A percentile compares a stretch with the other conserved stretches of the same genome.
phyloP scores from a whole-genome alignment of 1,140 invertebrate species.

The Meloidogyne floridensis region DNA sequence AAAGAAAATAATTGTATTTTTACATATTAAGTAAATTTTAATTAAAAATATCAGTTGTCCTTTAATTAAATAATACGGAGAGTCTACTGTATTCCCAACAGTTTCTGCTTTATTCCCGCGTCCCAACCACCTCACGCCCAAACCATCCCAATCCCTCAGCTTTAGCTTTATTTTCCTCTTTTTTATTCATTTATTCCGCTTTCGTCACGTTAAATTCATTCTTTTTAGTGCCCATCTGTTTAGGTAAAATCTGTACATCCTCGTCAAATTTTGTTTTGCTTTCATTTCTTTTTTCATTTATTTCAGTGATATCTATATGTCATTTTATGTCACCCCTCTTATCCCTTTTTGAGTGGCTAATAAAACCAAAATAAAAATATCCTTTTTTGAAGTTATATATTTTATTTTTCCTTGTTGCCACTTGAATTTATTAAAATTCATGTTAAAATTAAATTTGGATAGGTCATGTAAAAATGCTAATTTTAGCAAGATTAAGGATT shows the following conservation, averaged over 20 bases:
- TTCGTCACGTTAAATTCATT: slow-evolving; percentile 11
- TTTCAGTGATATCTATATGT: neutral
- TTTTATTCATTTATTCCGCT: slow-evolving; percentile 17
- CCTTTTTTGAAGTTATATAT: neutral
- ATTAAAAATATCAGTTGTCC: too few species aligned
- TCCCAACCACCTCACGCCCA: too few species aligned
- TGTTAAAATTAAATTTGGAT: too few species aligned
- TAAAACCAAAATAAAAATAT: neutral
- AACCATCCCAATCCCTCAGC: neutral
- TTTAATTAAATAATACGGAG: too few species aligned
- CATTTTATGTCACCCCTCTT: neutral
- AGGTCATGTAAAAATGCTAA: too few species aligned
- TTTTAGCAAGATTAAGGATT: too few species aligned
- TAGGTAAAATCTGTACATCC: neutral
- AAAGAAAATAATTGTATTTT: too few species aligned
- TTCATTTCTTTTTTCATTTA: neutral
- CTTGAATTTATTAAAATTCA: neutral
- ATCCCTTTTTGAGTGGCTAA: neutral
- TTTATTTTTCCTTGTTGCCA: neutral
- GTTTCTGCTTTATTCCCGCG: too few species aligned
- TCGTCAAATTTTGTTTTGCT: neutral
- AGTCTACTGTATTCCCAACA: too few species aligned
- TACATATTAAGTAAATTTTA: too few species aligned
- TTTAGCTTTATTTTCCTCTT: neutral
- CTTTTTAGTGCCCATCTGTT: neutral